Percentiles rank a stretch among this genome's conserved stretches.
These are phyloP conservation scores for Chesias legatella DNA, from an alignment of 2,888 invertebrate genomes.

Conservation along the genomic window DNA sequence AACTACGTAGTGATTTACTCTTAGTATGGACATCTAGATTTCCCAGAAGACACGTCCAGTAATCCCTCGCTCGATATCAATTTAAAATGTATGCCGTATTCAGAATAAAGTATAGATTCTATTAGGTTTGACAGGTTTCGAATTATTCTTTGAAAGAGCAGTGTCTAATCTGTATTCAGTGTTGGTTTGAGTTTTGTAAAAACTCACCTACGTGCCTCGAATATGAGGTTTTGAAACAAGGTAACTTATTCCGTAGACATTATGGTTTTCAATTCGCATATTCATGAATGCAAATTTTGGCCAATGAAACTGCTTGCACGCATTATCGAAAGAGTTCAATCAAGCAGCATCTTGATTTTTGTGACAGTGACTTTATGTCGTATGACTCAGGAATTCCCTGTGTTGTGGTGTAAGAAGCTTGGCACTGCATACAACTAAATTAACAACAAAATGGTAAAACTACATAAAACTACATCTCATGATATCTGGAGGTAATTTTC, in stretches of 20 bases:
- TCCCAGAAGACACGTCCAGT: constrained; percentile 37
- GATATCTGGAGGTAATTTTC: too few species aligned
- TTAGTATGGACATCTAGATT: constrained; percentile 38
- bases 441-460: too few species aligned
- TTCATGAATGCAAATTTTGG: constrained; percentile 3
- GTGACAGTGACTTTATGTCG: too few species aligned
- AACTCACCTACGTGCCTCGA: constrained; percentile 16
- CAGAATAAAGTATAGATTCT: constrained; percentile 25
- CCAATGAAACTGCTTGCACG: too few species aligned
- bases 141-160: constrained; percentile 4
- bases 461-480: too few species aligned
- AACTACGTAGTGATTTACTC: constrained; percentile 36
- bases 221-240: constrained; percentile 11
- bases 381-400: too few species aligned
- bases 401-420: too few species aligned
- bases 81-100: constrained; percentile 46
- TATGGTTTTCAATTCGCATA: constrained; percentile 9
- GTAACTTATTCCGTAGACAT: constrained; percentile 7
- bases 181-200: constrained; percentile 15
- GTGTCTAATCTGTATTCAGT: constrained; percentile 15
- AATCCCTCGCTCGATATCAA: constrained; percentile 44
- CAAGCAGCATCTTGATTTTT: too few species aligned
- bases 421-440: too few species aligned
- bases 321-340: too few species aligned
- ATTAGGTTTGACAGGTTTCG: constrained; percentile 4